Conservation (phyloP, 2,888 invertebrate species). For the Dendrolimus pini region DNA sequence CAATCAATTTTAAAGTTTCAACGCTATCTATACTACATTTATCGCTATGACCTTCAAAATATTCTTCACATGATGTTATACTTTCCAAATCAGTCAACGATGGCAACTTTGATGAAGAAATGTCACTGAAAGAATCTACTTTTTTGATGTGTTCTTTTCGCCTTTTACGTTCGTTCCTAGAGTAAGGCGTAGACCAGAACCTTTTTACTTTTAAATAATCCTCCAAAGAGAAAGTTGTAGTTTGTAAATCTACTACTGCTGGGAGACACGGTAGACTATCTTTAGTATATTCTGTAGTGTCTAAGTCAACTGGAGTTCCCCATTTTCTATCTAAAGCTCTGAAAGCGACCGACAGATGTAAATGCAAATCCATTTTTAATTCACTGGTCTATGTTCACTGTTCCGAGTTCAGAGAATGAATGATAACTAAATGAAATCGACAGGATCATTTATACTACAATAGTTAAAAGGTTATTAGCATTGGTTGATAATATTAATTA, state of each 20-base stretch:
- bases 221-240: slow-evolving; percentile 46
- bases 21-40: too few species aligned
- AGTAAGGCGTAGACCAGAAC: slow-evolving; percentile 25
- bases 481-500: slow-evolving; percentile 2
- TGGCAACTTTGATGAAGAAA: slow-evolving; percentile 31
- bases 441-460: not conserved
- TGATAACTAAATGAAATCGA: not conserved
- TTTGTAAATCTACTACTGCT: slow-evolving; percentile 31
- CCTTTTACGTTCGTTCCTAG: slow-evolving; percentile 15
- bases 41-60: not conserved
- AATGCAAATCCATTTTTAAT: slow-evolving; percentile 41
- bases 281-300: slow-evolving; percentile 16
- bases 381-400: not conserved
- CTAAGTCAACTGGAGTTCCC: slow-evolving; percentile 43
- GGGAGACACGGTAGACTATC: slow-evolving; percentile 26
- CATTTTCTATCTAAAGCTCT: slow-evolving; percentile 47
- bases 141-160: slow-evolving; percentile 18
- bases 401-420: not conserved
- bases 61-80: slow-evolving; percentile 9
- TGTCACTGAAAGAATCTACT: slow-evolving; percentile 35
- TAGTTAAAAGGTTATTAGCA: not conserved
- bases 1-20: not conserved
- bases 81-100: slow-evolving; percentile 18
- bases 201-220: slow-evolving; percentile 32
- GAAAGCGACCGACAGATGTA: slow-evolving; percentile 43